Percentiles rank a stretch among this genome's conserved stretches.
These are phyloP conservation scores for Tolmerus cingulatus DNA, from an alignment of 2,888 invertebrate species.

Conservation along the genomic window DNA sequence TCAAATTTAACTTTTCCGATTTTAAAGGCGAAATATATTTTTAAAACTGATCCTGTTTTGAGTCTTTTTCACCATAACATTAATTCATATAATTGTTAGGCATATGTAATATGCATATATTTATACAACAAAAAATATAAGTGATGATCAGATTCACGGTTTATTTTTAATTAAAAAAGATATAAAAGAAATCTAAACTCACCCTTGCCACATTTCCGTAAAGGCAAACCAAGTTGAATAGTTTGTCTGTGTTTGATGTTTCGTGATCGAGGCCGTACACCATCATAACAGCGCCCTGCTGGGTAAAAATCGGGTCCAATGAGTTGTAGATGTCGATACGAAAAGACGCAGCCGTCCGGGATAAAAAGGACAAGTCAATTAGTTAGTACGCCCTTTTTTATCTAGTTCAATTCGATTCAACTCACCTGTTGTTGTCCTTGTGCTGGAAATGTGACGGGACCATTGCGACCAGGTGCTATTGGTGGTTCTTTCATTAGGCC, in stretches of 20 bases:
- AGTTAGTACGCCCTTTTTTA: neutral
- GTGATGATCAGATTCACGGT: no score
- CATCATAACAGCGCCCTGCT: conserved; percentile 93
- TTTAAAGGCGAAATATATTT: no score
- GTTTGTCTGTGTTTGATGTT: conserved; percentile 92
- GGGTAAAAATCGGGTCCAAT: neutral
- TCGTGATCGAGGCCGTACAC: conserved; percentile 95
- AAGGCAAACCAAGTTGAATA: conserved; percentile 98
- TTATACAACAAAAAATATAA: no score
- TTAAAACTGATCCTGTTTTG: no score
- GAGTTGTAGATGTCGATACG: neutral
- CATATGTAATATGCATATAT: no score
- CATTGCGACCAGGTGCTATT: conserved; percentile 64
- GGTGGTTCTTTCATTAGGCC: conserved; percentile 71
- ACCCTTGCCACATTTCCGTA: conserved; percentile 99
- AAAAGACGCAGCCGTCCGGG: neutral
- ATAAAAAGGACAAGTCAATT: neutral
- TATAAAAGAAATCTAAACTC: conserved; percentile 58
- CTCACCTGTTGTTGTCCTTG: conserved; percentile 62
- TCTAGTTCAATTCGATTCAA: conserved; percentile 1
- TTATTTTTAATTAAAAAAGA: no score
- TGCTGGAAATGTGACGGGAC: conserved; percentile 61
- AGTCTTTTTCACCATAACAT: no score
- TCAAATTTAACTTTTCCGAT: no score
- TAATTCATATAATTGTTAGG: no score